Evolutionary conservation across 2,888 invertebrate species (phyloP), one percentile per base, ranked within the genome.

Genomic region (Apodemia duryi): DNA sequence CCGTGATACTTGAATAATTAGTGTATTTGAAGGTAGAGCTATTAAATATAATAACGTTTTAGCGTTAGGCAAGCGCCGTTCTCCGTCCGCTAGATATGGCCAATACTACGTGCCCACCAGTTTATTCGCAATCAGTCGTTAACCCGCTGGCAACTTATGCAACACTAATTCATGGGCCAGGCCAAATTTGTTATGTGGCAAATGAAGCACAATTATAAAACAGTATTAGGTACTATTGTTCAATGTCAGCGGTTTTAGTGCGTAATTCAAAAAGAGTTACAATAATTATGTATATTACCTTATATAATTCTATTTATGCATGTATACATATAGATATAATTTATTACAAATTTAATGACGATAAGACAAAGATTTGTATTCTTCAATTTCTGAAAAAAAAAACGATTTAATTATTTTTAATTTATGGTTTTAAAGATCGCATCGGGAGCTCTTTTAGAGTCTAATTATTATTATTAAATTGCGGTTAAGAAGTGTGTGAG

Each of bases 111-210:
- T 79, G 80, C 75, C 67, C 68, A 73, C 69, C 74, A 70, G 75
- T 69, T 70, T 76, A 80, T 77, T 79, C 74, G 82, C 84, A 86
- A 84, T 83, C 84, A 76, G 75, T 80, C 77, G 78, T 76, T 81
- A 80, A 77, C 78, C 79, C 69, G 75, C 70, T 67, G 29, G 63
- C 10, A 41, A 3, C 67, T 84, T 83, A 73, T 69, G 83, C 76
- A 84, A 84, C 72, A 38, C 67, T 66, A 70, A 72, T 71, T 71
- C 72, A 72, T 69, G 62, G 67, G 66, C 68, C 67, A 68, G 67
- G 67, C 73, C 68, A 66, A 63, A 66, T 70, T 28, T 6, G 10
- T 54, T 54, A 54, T 54, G 69, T 65, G 61, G 66, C 65, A 64
- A 67, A 69, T 69, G 70, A 71, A 73, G 72, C 68, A 64, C 64